Conservation (phyloP, 2,797 vertebrate genomes). For the Tiaroga cobitis region DNA sequence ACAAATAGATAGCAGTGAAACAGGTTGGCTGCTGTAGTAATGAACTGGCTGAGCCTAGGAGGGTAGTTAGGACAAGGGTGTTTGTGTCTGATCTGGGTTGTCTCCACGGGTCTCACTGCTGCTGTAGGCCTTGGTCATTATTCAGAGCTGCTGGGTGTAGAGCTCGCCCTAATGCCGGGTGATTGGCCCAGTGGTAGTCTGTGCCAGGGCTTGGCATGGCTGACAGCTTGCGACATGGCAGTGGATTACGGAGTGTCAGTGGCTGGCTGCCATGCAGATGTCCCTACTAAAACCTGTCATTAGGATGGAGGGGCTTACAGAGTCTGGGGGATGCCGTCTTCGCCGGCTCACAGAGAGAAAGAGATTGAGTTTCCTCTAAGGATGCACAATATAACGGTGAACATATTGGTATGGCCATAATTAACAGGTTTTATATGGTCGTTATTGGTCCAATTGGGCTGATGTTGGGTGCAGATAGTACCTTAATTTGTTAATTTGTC, state of each 20-base stretch:
- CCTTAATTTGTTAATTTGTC: neutral
- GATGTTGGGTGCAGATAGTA: neutral
- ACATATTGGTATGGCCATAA: neutral
- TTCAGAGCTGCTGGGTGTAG: constrained; percentile 49
- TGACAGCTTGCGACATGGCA: constrained; percentile 60
- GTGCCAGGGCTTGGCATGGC: constrained; percentile 59
- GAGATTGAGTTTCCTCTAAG: neutral
- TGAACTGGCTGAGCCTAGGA: constrained; percentile 28
- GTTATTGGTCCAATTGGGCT: neutral
- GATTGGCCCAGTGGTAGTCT: constrained; percentile 50
- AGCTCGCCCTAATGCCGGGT: constrained; percentile 46
- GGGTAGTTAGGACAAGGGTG: constrained; percentile 39
- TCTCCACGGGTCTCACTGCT: constrained; percentile 51
- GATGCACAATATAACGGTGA: neutral
- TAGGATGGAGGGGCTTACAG: constrained; percentile 57
- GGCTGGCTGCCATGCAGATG: constrained; percentile 61
- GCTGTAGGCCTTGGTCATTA: constrained; percentile 50
- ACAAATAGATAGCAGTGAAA: neutral
- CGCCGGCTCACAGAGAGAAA: constrained; percentile 10
- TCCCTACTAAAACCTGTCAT: constrained; percentile 63
- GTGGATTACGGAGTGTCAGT: constrained; percentile 61
- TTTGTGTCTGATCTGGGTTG: constrained; percentile 43
- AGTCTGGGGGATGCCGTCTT: constrained; percentile 47
- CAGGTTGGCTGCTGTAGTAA: neutral
- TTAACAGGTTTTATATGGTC: neutral